These are phyloP conservation scores for Noctua pronuba DNA, from an alignment of 2,888 invertebrate species.

Conservation along the genomic window DNA sequence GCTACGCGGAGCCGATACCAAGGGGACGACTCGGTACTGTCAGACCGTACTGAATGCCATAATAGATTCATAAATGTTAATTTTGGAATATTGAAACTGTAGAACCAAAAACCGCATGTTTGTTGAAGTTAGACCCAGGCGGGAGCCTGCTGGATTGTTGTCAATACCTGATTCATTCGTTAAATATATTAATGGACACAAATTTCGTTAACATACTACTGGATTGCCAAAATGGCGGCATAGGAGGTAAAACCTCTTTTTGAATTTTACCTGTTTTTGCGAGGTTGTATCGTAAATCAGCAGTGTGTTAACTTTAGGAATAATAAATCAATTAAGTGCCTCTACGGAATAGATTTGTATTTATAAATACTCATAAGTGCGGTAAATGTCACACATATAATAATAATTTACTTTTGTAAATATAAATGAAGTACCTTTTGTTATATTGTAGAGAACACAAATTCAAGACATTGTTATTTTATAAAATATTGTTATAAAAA, in stretches of 20 bases:
- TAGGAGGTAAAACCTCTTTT: neutral
- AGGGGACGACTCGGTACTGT: conserved; percentile 88
- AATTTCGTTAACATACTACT: conserved; percentile 28
- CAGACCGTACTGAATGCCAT: conserved; percentile 89
- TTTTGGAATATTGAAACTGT: conserved; percentile 62
- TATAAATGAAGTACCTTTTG: conserved; percentile 77
- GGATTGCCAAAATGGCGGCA: neutral
- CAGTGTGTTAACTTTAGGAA: conserved; percentile 54
- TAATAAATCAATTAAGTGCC: conserved; percentile 67
- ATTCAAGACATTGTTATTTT: conserved; percentile 65
- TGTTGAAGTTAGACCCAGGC: conserved; percentile 46
- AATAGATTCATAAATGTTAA: conserved; percentile 80
- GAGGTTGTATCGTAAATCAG: conserved; percentile 14
- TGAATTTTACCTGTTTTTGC: conserved; percentile 17
- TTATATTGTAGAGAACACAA: conserved; percentile 63
- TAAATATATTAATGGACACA: conserved; percentile 62
- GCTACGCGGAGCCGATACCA: conserved; percentile 92
- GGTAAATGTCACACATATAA: conserved; percentile 68
- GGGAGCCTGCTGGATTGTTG: conserved; percentile 48
- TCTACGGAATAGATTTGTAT: conserved; percentile 70
- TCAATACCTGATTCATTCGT: conserved; percentile 68
- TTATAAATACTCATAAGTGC: conserved; percentile 78
- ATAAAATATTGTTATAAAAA: conserved; percentile 59
- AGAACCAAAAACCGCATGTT: conserved; percentile 62
- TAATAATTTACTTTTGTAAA: conserved; percentile 76